Evolutionary conservation across 2,113 vertebrate genomes (phyloP).

Genomic region (Tauraco erythrolophus): DNA sequence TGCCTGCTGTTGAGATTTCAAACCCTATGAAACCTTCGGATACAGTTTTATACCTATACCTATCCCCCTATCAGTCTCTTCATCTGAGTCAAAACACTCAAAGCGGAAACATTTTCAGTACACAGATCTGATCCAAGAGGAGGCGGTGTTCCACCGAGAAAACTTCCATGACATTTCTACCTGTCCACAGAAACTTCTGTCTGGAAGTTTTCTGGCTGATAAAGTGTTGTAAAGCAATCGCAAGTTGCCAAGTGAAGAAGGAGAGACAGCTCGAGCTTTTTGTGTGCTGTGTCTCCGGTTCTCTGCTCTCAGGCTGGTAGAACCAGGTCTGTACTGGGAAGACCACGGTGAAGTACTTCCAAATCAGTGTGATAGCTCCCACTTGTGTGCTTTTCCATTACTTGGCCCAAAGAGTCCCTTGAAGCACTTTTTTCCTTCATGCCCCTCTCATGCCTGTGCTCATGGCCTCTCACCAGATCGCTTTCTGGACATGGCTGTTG

Average conservation of each 20-base stretch:
- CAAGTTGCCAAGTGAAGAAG: neutral
- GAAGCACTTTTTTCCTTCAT: neutral
- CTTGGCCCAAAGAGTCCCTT: neutral
- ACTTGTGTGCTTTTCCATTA: rapidly evolving
- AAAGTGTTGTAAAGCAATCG: neutral
- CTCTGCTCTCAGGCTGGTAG: neutral
- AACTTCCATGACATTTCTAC: neutral
- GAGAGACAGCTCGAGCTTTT: neutral
- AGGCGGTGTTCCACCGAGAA: neutral
- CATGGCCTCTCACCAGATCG: rapidly evolving
- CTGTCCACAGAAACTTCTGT: neutral
- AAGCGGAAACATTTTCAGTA: neutral
- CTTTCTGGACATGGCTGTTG: neutral
- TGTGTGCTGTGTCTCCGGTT: rapidly evolving
- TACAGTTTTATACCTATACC: too few relatives aligned
- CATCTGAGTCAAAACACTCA: neutral
- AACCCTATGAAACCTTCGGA: neutral
- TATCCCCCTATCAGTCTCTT: too few relatives aligned
- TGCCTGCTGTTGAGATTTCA: neutral
- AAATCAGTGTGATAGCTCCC: neutral
- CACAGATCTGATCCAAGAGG: neutral
- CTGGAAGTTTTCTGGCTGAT: neutral
- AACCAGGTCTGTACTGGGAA: neutral
- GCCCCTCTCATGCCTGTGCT: neutral
- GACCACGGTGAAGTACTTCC: neutral